Evolutionary conservation across 2,113 vertebrate species (phyloP).

Genomic region (Mormyrus lacerda): DNA sequence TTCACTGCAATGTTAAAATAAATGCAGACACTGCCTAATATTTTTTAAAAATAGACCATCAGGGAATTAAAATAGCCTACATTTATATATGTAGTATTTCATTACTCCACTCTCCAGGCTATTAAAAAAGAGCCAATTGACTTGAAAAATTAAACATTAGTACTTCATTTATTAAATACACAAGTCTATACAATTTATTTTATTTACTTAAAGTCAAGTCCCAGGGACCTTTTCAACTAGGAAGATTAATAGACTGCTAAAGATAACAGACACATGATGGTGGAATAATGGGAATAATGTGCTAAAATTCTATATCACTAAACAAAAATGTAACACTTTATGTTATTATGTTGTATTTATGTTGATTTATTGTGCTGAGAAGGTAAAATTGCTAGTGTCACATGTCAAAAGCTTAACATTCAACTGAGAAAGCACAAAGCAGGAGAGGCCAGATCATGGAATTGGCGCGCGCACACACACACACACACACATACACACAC

Average conservation of each 20-base stretch:
- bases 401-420: not conserved
- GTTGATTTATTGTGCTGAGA: not conserved
- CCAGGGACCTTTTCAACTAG: not conserved
- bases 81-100: not conserved
- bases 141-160: not conserved
- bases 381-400: not conserved
- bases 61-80: not conserved
- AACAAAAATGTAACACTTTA: not conserved
- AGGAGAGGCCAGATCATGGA: not conserved
- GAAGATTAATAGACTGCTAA: not conserved
- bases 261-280: not conserved
- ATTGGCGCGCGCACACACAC: no score
- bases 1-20: not conserved
- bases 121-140: not conserved
- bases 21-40: not conserved
- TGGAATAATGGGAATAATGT: not conserved
- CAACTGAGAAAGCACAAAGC: not conserved
- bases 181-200: not conserved
- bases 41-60: not conserved
- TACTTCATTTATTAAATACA: not conserved
- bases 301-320: not conserved
- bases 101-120: not conserved
- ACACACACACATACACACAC: not conserved
- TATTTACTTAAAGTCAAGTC: not conserved
- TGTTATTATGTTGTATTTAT: not conserved